A percentile compares a stretch with the other conserved stretches of the same genome.
Evolutionary conservation across 2,797 vertebrate genomes (phyloP).

Genomic region (Carcharodon carcharias): DNA sequence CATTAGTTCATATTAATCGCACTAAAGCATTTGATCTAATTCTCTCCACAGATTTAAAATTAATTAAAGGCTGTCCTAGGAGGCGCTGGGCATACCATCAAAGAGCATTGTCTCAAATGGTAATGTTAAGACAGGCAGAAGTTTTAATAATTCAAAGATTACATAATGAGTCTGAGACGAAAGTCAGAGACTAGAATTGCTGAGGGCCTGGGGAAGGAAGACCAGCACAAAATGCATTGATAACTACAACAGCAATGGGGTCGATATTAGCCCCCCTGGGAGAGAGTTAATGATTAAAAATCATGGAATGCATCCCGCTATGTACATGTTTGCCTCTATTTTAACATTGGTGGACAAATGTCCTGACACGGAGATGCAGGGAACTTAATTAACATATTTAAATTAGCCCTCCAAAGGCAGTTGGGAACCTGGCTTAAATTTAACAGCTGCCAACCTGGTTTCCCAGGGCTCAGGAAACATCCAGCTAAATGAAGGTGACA

Average conservation of each 20-base stretch:
- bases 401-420: not conserved
- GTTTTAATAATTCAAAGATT: not conserved
- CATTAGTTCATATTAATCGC: not conserved
- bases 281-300: not conserved
- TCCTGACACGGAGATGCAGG: not conserved
- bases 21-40: not conserved
- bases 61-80: not conserved
- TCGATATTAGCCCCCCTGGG: not conserved
- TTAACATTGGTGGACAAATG: not conserved
- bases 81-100: not conserved
- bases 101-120: not conserved
- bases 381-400: not conserved
- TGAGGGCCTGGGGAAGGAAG: not conserved
- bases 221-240: not conserved
- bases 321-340: not conserved
- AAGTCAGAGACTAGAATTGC: not conserved
- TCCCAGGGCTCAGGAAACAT: not conserved
- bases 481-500: not conserved
- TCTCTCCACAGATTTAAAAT: constrained; percentile 9
- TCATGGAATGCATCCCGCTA: not conserved
- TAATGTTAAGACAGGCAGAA: not conserved
- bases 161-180: not conserved
- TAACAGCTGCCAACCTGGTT: not conserved
- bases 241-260: not conserved
- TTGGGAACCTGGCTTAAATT: not conserved